Evolutionary conservation across 2,888 invertebrate genomes (phyloP).

Genomic region (Calameuta pallipes): DNA sequence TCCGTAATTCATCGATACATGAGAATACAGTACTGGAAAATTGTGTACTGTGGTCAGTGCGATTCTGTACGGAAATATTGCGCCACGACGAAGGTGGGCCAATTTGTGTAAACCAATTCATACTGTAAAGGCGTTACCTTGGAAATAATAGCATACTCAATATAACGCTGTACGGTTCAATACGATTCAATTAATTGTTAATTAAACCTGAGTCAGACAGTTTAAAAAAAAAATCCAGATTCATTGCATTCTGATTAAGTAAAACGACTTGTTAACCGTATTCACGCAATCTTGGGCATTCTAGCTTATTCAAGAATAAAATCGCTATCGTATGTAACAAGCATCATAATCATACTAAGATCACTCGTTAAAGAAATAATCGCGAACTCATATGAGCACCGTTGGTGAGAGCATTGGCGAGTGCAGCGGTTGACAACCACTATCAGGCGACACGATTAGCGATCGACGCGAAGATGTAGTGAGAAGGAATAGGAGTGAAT

Average conservation of each 20-base stretch:
- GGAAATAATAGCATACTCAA: not conserved
- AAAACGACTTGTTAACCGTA: not conserved
- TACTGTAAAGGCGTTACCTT: not conserved
- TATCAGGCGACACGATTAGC: too few species aligned
- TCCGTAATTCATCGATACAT: not conserved
- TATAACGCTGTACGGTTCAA: not conserved
- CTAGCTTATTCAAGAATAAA: not conserved
- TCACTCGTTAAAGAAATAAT: not conserved
- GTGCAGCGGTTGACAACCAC: too few species aligned
- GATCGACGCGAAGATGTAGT: too few species aligned
- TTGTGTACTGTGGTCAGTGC: not conserved
- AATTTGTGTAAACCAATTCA: not conserved
- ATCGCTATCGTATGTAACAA: not conserved
- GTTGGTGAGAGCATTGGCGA: too few species aligned
- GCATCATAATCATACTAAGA: not conserved
- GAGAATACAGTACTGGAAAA: not conserved
- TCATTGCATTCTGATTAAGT: not conserved
- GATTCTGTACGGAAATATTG: not conserved
- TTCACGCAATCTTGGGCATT: not conserved
- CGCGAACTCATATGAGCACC: not conserved
- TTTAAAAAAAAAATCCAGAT: not conserved
- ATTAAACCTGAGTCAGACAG: not conserved
- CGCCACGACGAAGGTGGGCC: not conserved
- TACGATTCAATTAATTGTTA: not conserved
- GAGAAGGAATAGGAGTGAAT: too few species aligned